Conservation (phyloP, 1,140 invertebrate species). For the Drosophila sechellia region DNA sequence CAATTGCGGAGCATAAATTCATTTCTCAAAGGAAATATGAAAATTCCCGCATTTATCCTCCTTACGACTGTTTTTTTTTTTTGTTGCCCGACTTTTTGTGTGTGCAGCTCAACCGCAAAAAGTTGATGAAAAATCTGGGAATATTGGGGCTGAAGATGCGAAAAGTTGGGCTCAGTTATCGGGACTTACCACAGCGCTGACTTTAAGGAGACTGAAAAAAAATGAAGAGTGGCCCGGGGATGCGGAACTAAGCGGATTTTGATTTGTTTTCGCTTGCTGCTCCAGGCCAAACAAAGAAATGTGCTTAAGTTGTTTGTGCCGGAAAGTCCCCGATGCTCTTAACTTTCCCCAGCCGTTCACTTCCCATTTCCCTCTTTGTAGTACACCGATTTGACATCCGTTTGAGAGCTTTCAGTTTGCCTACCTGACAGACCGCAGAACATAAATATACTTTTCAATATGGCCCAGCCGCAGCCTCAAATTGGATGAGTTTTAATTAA, state of each 20-base stretch:
- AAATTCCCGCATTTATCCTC: slow-evolving; percentile 40
- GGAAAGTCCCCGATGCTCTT: slow-evolving; percentile 62
- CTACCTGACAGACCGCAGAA: slow-evolving; percentile 29
- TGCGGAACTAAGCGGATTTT: slow-evolving; percentile 65
- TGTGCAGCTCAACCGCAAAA: slow-evolving; percentile 22
- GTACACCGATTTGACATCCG: slow-evolving; percentile 34
- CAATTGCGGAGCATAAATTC: slow-evolving; percentile 34
- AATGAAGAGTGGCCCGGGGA: background rate
- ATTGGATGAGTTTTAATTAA: slow-evolving; percentile 70
- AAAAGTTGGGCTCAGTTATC: slow-evolving; percentile 47
- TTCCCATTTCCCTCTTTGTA: slow-evolving; percentile 22
- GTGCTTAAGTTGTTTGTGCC: slow-evolving; percentile 61
- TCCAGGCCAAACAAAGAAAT: slow-evolving; percentile 33
- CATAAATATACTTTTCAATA: slow-evolving; percentile 55
- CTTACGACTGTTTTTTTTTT: slow-evolving; percentile 6
- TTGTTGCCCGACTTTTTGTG: slow-evolving; percentile 10
- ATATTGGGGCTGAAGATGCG: slow-evolving; percentile 5
- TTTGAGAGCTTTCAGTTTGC: slow-evolving; percentile 3
- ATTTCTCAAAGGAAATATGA: slow-evolving; percentile 47
- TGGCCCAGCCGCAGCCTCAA: slow-evolving; percentile 45
- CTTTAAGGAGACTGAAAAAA: slow-evolving; percentile 46
- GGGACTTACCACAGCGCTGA: slow-evolving; percentile 34
- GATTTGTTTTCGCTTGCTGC: slow-evolving; percentile 61
- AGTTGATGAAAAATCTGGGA: slow-evolving; percentile 18
- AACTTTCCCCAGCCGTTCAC: slow-evolving; percentile 36